phyloP scores from a whole-genome alignment of 1,140 invertebrate genomes.

The Wiebesia pumilae region DNA sequence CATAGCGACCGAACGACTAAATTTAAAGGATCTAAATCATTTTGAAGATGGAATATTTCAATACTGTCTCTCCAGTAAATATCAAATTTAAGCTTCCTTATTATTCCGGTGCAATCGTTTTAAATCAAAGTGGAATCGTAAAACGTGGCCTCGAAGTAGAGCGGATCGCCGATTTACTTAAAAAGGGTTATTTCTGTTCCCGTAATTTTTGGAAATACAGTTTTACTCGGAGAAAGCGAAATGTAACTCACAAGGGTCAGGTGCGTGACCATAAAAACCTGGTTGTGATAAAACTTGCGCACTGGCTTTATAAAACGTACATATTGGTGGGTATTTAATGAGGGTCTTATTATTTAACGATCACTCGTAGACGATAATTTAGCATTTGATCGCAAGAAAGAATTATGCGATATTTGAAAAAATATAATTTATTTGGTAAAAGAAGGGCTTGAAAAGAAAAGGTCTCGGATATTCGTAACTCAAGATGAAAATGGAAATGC shows the following conservation, averaged over 20 bases:
- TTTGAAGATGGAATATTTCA: neutral
- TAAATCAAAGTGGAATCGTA: no score
- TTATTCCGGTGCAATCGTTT: no score
- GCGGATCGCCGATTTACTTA: neutral
- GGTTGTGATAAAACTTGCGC: neutral
- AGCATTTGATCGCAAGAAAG: neutral
- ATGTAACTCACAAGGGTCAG: neutral
- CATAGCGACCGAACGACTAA: no score
- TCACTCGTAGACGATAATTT: neutral
- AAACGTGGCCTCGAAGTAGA: no score
- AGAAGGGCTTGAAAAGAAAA: no score
- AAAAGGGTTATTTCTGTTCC: neutral
- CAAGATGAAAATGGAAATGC: neutral
- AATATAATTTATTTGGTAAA: neutral
- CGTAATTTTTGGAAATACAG: neutral
- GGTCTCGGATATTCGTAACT: no score
- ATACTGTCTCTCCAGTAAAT: no score
- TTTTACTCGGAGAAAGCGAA: neutral
- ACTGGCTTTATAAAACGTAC: constrained; percentile 1
- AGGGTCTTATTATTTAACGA: neutral
- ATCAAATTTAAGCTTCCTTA: no score
- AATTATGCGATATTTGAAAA: neutral
- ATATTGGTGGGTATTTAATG: neutral
- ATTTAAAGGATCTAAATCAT: neutral
- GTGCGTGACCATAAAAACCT: neutral